Evolutionary conservation across 2,797 vertebrate genomes (phyloP), one percentile per base, ranked within the genome.

Genomic region (Acipenser transmontanus): DNA sequence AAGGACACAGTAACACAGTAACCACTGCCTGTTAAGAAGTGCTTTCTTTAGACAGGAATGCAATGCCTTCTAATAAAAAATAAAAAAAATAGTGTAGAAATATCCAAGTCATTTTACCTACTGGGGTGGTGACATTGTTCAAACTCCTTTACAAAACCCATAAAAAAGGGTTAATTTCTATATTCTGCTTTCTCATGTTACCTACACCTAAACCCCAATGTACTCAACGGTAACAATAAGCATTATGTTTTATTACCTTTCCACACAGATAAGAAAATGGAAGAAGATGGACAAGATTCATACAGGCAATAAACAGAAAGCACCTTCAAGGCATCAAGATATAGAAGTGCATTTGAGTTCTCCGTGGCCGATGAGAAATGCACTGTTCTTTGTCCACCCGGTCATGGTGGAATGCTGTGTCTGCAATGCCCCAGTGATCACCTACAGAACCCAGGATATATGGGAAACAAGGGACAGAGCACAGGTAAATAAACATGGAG

Each of bases 401-500:
- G 73, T 90, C 68, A 85, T 91, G 81, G 74, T 90, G 77, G 89
- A 91, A 81, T 92, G 90, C 79, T 88, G 86, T 70, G 71, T 90
- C 77, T 92, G 89, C 81, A 90, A 84, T 0, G 88, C 87, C 3
- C 87, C 89, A 50, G 89, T 87, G 73, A 79, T 90, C 76, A 87
- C 82, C 81, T 90, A 91, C 34, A 34, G 79, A 70, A 73, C 82
- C 70, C 87, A 91, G 69, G 90, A 91, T 2, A 84, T 79, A 66
- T 92, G 90, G 90, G 85, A 91, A 75, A 89, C 89, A 61, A 85
- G 90, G 0, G 88, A 90, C 57, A 86, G 90, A 72, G 86, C 90
- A 66, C 89, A 92, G 85, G 90, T 80, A 56, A 34, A 34, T 34
- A 34, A 34, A 34, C 34, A 34, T 34, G 4, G 34, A 34, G 34